Conservation (phyloP, 2,113 vertebrate species). For the Mesembrinibis cayennensis region DNA sequence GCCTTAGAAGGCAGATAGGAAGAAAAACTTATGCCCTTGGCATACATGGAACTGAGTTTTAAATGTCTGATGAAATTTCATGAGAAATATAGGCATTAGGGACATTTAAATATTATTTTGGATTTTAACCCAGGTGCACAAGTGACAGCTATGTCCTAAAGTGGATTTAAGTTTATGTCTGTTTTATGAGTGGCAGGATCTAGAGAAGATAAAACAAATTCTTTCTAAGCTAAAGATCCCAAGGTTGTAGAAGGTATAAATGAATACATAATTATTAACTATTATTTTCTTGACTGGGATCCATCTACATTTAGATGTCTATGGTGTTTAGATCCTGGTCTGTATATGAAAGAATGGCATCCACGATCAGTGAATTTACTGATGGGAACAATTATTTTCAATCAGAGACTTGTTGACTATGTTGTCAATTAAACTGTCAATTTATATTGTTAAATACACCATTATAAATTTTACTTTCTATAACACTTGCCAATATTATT, state of each 20-base stretch:
- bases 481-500: not conserved
- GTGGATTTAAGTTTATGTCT: not conserved
- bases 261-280: not conserved
- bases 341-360: not conserved
- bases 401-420: not conserved
- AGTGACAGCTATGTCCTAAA: not conserved
- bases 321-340: not conserved
- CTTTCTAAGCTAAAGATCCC: not conserved
- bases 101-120: not conserved
- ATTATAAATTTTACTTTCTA: not conserved
- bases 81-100: not conserved
- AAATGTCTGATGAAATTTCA: not conserved
- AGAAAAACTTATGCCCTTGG: not conserved
- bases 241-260: not conserved
- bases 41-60: not conserved
- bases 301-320: not conserved
- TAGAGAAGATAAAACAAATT: not conserved
- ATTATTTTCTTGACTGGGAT: not conserved
- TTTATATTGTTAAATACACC: not conserved
- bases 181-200: not conserved
- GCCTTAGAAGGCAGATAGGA: not conserved
- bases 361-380: not conserved
- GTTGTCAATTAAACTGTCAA: not conserved
- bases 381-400: not conserved
- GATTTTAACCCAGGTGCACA: not conserved